Percentiles rank a stretch among this genome's conserved stretches.
These are phyloP conservation scores for Sebastes fasciatus DNA, from an alignment of 2,113 vertebrate genomes.

Conservation along the genomic window DNA sequence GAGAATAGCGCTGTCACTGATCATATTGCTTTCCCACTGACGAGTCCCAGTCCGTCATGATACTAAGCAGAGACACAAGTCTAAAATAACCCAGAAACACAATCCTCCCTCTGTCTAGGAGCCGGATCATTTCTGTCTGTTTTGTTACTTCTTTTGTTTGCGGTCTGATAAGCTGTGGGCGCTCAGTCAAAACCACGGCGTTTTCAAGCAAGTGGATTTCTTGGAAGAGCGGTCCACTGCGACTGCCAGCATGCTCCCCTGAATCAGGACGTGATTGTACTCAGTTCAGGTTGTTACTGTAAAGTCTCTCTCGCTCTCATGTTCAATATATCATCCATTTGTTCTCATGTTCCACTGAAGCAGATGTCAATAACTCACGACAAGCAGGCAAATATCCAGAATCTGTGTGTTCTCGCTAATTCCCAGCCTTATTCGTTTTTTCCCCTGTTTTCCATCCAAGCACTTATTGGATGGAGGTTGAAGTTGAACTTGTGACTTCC, in stretches of 20 bases:
- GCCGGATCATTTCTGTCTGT: constrained; percentile 34
- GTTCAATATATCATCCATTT: constrained; percentile 51
- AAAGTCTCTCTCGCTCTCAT: constrained; percentile 28
- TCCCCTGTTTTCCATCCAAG: constrained; percentile 54
- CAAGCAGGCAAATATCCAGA: constrained; percentile 49
- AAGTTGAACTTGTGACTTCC: constrained; percentile 74
- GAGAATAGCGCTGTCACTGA: constrained; percentile 44
- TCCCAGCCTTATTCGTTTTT: constrained; percentile 23
- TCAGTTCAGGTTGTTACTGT: constrained; percentile 14
- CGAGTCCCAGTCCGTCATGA: constrained; percentile 31
- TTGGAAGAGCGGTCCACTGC: constrained; percentile 27
- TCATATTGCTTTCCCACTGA: constrained; percentile 44
- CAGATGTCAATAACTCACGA: constrained; percentile 49
- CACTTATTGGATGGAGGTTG: constrained; percentile 56
- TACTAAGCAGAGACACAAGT: constrained; percentile 37
- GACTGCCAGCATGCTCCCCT: constrained; percentile 45
- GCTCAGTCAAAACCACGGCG: constrained; percentile 27
- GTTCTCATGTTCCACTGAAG: constrained; percentile 37
- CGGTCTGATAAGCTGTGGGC: constrained; percentile 20
- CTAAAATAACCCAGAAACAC: constrained; percentile 35
- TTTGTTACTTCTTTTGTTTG: constrained; percentile 35
- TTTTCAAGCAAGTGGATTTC: constrained; percentile 50
- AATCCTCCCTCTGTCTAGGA: constrained; percentile 48
- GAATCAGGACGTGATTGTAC: constrained; percentile 29
- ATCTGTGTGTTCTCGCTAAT: constrained; percentile 49